phyloP scores from a whole-genome alignment of 2,888 invertebrate genomes.

The Hetaerina titia region DNA sequence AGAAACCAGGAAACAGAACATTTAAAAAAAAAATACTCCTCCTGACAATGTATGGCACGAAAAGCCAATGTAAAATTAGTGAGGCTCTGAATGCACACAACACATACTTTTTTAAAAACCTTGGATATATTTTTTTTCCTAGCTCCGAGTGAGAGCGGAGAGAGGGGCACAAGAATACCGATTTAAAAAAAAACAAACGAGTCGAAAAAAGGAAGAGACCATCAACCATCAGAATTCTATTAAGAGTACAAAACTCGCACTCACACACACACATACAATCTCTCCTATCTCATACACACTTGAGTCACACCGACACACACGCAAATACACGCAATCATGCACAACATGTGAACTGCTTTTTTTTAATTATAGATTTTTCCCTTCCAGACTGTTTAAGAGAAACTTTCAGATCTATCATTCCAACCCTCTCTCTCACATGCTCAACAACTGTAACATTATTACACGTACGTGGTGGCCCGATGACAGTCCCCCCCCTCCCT shows the following conservation, averaged over 20 bases:
- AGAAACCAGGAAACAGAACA: slow-evolving; percentile 25
- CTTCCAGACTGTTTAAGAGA: not conserved
- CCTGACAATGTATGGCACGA: slow-evolving; percentile 55
- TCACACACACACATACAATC: slow-evolving; percentile 37
- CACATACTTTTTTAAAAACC: not conserved
- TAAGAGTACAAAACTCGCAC: slow-evolving; percentile 62
- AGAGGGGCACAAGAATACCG: slow-evolving; percentile 40
- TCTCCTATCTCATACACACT: not conserved
- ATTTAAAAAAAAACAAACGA: slow-evolving; percentile 32
- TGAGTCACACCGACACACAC: slow-evolving; percentile 17
- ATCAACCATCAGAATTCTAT: slow-evolving; percentile 63
- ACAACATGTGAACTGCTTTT: slow-evolving; percentile 20
- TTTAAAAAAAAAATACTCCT: slow-evolving; percentile 49
- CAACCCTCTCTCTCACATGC: slow-evolving; percentile 58
- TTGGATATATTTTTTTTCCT: slow-evolving; percentile 37
- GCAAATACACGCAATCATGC: not conserved
- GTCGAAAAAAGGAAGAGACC: slow-evolving; percentile 65
- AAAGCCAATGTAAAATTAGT: slow-evolving; percentile 64
- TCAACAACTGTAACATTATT: slow-evolving; percentile 19
- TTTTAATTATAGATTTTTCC: not conserved
- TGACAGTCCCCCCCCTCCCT: not conserved
- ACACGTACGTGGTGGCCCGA: not conserved
- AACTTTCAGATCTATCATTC: slow-evolving; percentile 63
- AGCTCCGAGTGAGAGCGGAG: slow-evolving; percentile 48
- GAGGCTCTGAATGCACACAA: slow-evolving; percentile 46